Evolutionary conservation across 1,140 invertebrate genomes (phyloP).

Genomic region (Grapholita molesta): DNA sequence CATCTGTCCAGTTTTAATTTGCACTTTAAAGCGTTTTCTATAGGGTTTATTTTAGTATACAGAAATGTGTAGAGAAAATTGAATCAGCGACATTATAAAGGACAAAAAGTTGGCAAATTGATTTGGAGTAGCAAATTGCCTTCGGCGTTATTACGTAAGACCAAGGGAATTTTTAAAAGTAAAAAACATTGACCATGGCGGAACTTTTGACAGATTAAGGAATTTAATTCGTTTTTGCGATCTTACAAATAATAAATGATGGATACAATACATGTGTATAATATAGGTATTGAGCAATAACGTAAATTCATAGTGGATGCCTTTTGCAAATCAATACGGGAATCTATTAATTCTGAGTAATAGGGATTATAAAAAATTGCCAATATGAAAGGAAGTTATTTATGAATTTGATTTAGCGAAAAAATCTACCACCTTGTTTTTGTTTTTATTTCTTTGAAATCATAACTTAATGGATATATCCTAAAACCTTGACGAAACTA

Average conservation of each 20-base stretch:
- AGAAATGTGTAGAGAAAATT: slow-evolving; percentile 44
- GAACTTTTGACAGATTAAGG: background rate
- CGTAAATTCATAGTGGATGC: too few relatives aligned
- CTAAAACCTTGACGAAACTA: too few relatives aligned
- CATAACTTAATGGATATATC: too few relatives aligned
- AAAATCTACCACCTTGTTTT: too few relatives aligned
- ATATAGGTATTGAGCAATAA: too few relatives aligned
- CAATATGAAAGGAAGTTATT: too few relatives aligned
- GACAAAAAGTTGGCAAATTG: slow-evolving; percentile 69
- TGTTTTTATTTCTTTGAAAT: too few relatives aligned
- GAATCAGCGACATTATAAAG: slow-evolving; percentile 52
- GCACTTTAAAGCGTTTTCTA: background rate
- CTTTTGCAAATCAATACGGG: too few relatives aligned
- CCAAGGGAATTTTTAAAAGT: background rate
- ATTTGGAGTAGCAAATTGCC: slow-evolving; percentile 66
- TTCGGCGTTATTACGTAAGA: slow-evolving; percentile 2
- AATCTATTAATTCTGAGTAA: too few relatives aligned
- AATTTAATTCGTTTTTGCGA: background rate
- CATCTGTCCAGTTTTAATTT: background rate
- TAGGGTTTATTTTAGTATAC: background rate
- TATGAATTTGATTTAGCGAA: too few relatives aligned
- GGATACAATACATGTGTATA: too few relatives aligned
- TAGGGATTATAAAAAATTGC: too few relatives aligned
- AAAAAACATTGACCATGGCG: background rate
- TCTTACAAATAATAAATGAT: background rate